phyloP scores from a whole-genome alignment of 2,797 vertebrate species.

The Peromyscus aztecus region DNA sequence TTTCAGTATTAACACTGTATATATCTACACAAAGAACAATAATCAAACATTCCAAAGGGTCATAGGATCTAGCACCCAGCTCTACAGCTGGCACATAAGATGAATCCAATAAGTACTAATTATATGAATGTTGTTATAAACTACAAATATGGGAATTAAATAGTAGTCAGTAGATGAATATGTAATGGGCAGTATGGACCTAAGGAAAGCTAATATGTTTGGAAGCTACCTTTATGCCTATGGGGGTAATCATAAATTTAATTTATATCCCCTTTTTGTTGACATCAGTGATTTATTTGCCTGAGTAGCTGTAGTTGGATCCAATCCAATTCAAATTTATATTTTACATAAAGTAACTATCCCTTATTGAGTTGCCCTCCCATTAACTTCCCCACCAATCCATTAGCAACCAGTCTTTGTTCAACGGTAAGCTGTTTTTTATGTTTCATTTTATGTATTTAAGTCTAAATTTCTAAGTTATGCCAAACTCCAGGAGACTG shows the following conservation, averaged over 20 bases:
- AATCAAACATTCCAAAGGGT: background rate
- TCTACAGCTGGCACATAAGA: background rate
- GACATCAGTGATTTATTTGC: background rate
- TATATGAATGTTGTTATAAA: background rate
- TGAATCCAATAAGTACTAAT: background rate
- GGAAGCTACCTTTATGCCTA: background rate
- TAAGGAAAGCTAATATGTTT: slow-evolving; percentile 16
- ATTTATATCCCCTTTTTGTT: background rate
- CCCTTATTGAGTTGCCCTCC: background rate
- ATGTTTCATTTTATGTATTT: background rate
- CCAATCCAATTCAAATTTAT: slow-evolving; percentile 16
- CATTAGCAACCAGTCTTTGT: background rate
- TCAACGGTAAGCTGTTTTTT: background rate
- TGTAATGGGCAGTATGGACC: background rate
- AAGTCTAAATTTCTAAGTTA: slow-evolving; percentile 19
- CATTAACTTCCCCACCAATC: background rate
- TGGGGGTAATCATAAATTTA: background rate
- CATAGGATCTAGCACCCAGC: background rate
- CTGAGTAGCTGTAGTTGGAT: background rate
- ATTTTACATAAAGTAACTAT: background rate
- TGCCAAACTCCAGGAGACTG: background rate
- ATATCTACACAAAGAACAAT: background rate
- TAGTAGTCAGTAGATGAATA: background rate
- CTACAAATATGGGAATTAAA: background rate
- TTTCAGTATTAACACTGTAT: background rate